Percentiles rank a stretch among this genome's conserved stretches.
phyloP scores from a whole-genome alignment of 2,797 vertebrate species.

The Clarias laeviceps region DNA sequence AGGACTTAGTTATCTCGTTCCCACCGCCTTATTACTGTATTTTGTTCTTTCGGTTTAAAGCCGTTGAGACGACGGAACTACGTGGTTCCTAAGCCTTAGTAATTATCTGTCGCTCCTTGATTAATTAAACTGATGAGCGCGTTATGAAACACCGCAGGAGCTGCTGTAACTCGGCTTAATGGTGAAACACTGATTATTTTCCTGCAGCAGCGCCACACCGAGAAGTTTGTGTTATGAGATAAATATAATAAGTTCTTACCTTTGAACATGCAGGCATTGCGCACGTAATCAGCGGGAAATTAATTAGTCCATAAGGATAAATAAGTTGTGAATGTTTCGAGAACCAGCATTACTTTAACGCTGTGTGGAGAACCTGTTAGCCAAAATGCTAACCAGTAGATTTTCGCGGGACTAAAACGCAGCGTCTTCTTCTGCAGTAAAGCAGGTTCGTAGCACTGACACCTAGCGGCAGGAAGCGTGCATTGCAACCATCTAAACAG shows the following conservation, averaged over 20 bases:
- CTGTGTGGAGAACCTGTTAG: neutral
- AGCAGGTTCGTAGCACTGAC: neutral
- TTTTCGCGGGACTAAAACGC: neutral
- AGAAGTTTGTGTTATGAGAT: neutral
- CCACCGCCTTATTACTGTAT: too few relatives aligned
- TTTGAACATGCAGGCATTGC: slow-evolving; percentile 49
- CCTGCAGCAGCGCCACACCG: neutral
- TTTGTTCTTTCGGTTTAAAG: too few relatives aligned
- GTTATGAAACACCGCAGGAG: neutral
- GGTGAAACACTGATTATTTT: neutral
- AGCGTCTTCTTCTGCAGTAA: neutral
- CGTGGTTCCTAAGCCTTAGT: too few relatives aligned
- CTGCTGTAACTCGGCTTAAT: neutral
- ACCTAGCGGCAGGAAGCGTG: neutral
- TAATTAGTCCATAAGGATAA: neutral
- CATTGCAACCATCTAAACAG: neutral
- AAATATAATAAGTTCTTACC: slow-evolving; percentile 31
- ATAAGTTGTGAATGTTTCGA: too few relatives aligned
- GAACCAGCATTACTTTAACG: neutral
- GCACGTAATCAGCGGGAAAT: too few relatives aligned
- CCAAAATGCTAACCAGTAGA: neutral
- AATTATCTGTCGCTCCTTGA: neutral
- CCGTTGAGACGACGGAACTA: too few relatives aligned
- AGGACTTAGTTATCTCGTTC: neutral
- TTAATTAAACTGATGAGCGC: neutral